phyloP scores from a whole-genome alignment of 2,113 vertebrate genomes.

The Psephotus haematonotus region DNA sequence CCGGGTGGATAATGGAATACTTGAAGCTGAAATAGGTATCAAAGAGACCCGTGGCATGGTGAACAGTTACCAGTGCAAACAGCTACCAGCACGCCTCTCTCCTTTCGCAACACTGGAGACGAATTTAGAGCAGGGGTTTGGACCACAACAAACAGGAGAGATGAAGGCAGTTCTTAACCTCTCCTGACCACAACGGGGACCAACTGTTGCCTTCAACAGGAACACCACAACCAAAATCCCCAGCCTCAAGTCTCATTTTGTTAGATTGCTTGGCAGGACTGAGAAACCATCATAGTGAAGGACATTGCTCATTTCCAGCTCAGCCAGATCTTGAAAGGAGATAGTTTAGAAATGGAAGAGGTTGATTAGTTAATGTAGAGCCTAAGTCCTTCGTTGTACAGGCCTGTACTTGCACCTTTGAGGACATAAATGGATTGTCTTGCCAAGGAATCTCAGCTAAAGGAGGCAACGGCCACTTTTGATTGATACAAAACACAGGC shows the following conservation, averaged over 20 bases:
- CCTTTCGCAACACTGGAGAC: background rate
- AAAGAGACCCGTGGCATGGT: rapidly evolving
- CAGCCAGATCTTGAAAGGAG: background rate
- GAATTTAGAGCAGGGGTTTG: background rate
- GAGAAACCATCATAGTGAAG: background rate
- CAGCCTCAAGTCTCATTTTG: background rate
- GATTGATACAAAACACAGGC: background rate
- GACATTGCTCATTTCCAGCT: background rate
- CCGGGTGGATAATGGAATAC: background rate
- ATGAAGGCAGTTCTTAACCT: background rate
- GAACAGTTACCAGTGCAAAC: background rate
- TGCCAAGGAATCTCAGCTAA: background rate
- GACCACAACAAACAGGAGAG: background rate
- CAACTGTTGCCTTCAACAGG: background rate
- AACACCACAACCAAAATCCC: background rate
- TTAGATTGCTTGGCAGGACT: background rate
- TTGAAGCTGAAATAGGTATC: background rate
- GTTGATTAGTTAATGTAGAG: too few species aligned
- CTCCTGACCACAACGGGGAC: background rate
- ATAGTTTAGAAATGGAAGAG: too few species aligned
- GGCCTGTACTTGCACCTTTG: background rate
- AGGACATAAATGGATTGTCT: background rate
- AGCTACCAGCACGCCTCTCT: background rate
- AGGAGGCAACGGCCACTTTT: background rate
- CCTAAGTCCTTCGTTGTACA: background rate